Conservation (phyloP, 2,113 vertebrate species). For the Eolophus roseicapilla region DNA sequence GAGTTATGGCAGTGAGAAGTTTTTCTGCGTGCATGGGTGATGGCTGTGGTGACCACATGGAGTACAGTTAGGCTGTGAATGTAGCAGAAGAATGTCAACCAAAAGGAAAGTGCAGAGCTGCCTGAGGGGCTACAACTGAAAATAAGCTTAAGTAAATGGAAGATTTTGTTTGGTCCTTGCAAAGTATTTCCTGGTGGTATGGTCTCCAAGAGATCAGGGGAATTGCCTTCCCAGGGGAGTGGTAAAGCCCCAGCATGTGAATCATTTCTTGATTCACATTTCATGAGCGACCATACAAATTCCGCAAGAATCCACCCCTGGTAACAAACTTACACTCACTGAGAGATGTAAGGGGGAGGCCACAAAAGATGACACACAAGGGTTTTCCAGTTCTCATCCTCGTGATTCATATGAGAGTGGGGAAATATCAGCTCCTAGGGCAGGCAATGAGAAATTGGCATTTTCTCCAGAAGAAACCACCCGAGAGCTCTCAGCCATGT, state of each 20-base stretch:
- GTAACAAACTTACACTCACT: not conserved
- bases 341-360: not conserved
- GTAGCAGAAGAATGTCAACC: not conserved
- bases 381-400: conserved; percentile 9
- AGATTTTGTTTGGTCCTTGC: not conserved
- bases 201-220: not conserved
- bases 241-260: not conserved
- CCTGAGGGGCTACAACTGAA: not conserved
- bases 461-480: conserved; percentile 37
- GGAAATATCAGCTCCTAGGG: conserved; percentile 30
- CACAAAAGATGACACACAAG: conserved; percentile 39
- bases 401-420: conserved; percentile 38
- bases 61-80: not conserved
- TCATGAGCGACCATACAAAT: not conserved
- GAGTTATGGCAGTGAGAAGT: not conserved
- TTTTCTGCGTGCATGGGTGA: not conserved
- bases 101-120: not conserved
- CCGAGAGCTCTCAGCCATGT: not conserved
- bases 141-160: not conserved
- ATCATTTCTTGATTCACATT: not conserved
- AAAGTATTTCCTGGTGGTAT: not conserved
- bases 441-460: conserved; percentile 11
- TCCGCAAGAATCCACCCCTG: not conserved
- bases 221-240: conserved; percentile 5
- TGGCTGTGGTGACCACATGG: not conserved